phyloP scores from a whole-genome alignment of 2,113 vertebrate genomes.

The Gasterosteus aculeatus region DNA sequence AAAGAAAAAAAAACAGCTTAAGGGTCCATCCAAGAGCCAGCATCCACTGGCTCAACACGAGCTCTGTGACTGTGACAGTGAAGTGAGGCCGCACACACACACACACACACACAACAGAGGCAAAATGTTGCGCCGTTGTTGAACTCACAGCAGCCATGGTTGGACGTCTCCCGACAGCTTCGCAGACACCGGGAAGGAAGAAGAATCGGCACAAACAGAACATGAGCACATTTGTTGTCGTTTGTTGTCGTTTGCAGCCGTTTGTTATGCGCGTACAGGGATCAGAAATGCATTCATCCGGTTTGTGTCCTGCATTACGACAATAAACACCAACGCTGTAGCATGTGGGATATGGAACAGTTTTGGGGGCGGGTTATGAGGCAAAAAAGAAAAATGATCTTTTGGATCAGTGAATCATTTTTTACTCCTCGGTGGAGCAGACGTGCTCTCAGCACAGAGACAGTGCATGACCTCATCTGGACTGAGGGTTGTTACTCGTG shows the following conservation, averaged over 20 bases:
- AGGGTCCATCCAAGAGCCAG: constrained; percentile 44
- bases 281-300: neutral
- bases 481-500: neutral
- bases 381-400: neutral
- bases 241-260: too few species aligned
- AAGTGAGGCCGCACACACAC: constrained; percentile 14
- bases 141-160: constrained; percentile 83
- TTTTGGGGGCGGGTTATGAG: neutral
- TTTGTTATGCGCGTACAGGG: neutral
- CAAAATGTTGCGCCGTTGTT: neutral
- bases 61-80: constrained; percentile 29
- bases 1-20: constrained; percentile 53
- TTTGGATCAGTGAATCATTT: neutral
- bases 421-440: constrained; percentile 11
- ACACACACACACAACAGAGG: neutral
- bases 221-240: neutral
- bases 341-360: neutral
- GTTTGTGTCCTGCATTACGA: neutral
- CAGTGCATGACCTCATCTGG: neutral
- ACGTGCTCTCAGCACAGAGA: constrained; percentile 13
- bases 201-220: constrained; percentile 23
- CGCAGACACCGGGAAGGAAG: constrained; percentile 44
- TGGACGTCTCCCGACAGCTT: constrained; percentile 58
- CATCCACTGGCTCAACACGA: constrained; percentile 53
- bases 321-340: neutral